Evolutionary conservation across 2,797 vertebrate species (phyloP).

Genomic region (Jordanella pulchra): DNA sequence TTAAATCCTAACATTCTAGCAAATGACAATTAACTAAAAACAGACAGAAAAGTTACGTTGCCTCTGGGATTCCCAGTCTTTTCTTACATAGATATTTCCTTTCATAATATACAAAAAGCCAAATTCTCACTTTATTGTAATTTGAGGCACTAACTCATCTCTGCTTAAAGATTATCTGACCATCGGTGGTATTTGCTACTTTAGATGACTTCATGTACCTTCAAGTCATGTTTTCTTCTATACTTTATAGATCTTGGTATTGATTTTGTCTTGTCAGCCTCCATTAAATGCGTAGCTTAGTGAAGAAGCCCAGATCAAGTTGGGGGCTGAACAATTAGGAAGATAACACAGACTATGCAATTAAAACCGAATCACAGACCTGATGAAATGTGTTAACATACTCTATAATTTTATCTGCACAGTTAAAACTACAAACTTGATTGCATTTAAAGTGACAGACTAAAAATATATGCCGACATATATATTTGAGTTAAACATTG

Average conservation of each 20-base stretch:
- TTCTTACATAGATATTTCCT: neutral
- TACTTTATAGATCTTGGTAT: slow-evolving; percentile 35
- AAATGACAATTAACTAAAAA: neutral
- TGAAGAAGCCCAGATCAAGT: slow-evolving; percentile 41
- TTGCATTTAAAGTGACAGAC: neutral
- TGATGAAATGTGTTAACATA: neutral
- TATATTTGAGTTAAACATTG: too few species aligned
- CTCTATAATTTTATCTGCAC: neutral
- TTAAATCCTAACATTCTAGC: neutral
- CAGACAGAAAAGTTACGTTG: neutral
- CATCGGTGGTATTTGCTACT: neutral
- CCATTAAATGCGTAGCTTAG: slow-evolving; percentile 50
- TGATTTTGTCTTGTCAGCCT: slow-evolving; percentile 58
- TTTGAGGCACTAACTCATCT: neutral
- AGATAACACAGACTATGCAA: slow-evolving; percentile 27
- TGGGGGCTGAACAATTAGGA: slow-evolving; percentile 18
- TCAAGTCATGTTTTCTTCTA: slow-evolving; percentile 2
- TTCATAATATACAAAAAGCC: neutral
- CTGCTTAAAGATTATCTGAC: neutral
- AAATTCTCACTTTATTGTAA: neutral
- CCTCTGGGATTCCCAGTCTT: neutral
- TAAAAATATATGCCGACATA: neutral
- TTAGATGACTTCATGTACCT: neutral
- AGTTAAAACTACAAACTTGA: neutral
- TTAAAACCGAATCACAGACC: neutral